Base-by-base conservation (phyloP, 2,113 vertebrate species). In the Tupaia chinensis region DNA sequence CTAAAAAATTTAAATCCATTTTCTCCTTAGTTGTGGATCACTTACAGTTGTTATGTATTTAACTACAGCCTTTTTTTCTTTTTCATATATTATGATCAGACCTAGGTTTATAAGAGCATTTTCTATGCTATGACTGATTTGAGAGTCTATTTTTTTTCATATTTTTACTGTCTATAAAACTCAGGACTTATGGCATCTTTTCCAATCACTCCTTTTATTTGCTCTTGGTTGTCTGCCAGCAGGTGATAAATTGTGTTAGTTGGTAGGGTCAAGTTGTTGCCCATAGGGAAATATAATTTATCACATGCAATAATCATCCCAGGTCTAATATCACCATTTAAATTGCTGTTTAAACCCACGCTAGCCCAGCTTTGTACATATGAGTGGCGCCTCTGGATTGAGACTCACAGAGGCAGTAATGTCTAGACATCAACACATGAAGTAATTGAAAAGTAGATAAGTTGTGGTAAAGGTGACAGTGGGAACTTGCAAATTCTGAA, bases 191-290 rank as follows among this genome's bases (percentile, higher is more conserved):
- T 29, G 72, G 16, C 66, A 54, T 58, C n/a, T 44, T 95, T 81
- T 82, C 54, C 53, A 27, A 63, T 23, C 5, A 22, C 13, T 87
- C 86, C 4, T 27, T 19, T 8, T 44, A 44, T 58, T 20, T 87
- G 60, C 7, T 76, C 53, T 94, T 25, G 11, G 66, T 79, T 72
- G 27, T 19, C 23, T n/a, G 16, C 14, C 56, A 87, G 32, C n/a
- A 58, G 44, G 27, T 93, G 53, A 95, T 85, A 6, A 4, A 85
- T 81, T 78, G 19, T 54, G 20, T 25, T 58, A 11, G 16, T 65
- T 78, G 7, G 14, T 72, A 91, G 29, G 81, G 83, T 96, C 74
- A 93, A 86, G 61, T 58, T 86, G 29, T 86, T 85, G 9, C 17
- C 16, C 19, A 54, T 16, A 78, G 22, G 4, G 76, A 88, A 90